Conservation (phyloP, 1,140 invertebrate species). For the Lineus longissimus region DNA sequence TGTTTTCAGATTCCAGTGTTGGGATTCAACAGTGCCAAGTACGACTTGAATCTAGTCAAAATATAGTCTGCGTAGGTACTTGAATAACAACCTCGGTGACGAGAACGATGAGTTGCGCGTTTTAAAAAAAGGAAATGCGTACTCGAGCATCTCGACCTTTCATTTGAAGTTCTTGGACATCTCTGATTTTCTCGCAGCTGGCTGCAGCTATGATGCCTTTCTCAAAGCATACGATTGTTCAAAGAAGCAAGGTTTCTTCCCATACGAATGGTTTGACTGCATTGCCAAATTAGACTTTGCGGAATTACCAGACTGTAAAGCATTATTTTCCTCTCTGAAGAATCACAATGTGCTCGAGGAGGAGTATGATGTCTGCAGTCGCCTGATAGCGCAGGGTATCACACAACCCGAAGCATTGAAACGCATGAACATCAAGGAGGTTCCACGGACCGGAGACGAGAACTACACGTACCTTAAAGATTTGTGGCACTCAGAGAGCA, state of each 20-base stretch:
- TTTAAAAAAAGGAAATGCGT: constrained; percentile 3
- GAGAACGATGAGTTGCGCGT: too few species aligned
- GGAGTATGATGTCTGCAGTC: neutral
- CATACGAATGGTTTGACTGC: neutral
- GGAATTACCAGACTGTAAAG: constrained; percentile 7
- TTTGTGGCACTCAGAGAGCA: neutral
- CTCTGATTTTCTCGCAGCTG: constrained; percentile 15
- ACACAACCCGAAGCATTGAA: too few species aligned
- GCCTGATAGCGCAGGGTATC: too few species aligned
- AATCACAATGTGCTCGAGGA: neutral
- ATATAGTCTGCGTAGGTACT: neutral
- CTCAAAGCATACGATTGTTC: neutral
- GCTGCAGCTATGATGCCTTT: neutral
- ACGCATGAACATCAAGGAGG: too few species aligned
- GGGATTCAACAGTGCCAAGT: constrained; percentile 14
- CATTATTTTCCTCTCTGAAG: constrained; percentile 11
- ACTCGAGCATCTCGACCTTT: constrained; percentile 9
- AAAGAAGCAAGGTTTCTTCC: neutral
- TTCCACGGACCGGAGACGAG: too few species aligned
- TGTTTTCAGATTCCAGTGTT: constrained; percentile 10
- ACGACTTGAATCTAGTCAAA: constrained; percentile 17
- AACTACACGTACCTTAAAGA: neutral
- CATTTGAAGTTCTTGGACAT: constrained; percentile 20
- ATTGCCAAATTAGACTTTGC: neutral
- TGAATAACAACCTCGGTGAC: too few species aligned